A percentile compares a stretch with the other conserved stretches of the same genome.
phyloP scores from a whole-genome alignment of 2,888 invertebrate genomes.

The Perithous albicinctus region DNA sequence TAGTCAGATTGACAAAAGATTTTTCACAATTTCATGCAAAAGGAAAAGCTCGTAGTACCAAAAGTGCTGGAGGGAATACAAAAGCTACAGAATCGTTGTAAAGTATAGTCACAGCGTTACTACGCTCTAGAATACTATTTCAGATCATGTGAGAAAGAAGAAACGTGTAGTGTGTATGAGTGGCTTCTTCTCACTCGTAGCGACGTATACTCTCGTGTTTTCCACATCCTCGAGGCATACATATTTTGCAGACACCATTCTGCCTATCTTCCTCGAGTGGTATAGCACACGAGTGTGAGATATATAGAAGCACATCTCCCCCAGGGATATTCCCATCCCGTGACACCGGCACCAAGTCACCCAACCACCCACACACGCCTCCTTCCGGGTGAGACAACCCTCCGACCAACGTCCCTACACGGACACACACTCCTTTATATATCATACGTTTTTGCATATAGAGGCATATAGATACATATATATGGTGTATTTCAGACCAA shows the following conservation, averaged over 20 bases:
- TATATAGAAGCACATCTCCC: conserved; percentile 64
- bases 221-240: conserved; percentile 78
- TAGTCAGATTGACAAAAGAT: neutral
- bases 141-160: conserved; percentile 22
- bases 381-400: conserved; percentile 60
- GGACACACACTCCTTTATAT: conserved; percentile 67
- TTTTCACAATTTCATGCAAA: conserved; percentile 1
- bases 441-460: conserved; percentile 41
- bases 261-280: conserved; percentile 68
- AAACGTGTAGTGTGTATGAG: conserved; percentile 60
- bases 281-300: conserved; percentile 58
- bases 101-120: conserved; percentile 30
- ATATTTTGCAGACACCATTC: conserved; percentile 78
- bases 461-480: conserved; percentile 15
- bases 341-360: conserved; percentile 54
- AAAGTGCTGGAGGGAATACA: conserved; percentile 40
- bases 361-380: conserved; percentile 52
- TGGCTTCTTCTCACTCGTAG: conserved; percentile 62
- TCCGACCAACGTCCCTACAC: conserved; percentile 56
- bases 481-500: no score
- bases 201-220: conserved; percentile 71
- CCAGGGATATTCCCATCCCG: conserved; percentile 58
- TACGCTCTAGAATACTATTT: conserved; percentile 17
- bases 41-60: conserved; percentile 19
- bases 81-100: conserved; percentile 29